Evolutionary conservation across 2,888 invertebrate genomes (phyloP).

Genomic region (Euspilapteryx auroguttella): DNA sequence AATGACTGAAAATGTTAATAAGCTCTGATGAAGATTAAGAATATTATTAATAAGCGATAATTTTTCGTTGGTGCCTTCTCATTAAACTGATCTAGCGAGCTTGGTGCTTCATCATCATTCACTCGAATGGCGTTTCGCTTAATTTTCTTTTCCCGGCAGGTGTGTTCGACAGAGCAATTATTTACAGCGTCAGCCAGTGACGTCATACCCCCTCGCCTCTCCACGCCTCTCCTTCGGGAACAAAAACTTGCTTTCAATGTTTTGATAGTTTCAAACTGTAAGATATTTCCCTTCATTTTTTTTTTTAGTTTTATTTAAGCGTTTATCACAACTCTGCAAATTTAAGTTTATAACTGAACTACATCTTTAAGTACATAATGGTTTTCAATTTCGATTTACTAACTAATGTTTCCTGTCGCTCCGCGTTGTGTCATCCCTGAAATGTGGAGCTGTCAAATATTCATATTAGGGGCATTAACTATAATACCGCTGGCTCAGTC

Average conservation of each 20-base stretch:
- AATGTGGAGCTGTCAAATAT: no score
- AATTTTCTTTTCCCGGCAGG: constrained; percentile 59
- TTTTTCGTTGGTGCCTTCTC: constrained; percentile 35
- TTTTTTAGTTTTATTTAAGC: constrained; percentile 17
- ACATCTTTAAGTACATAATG: no score
- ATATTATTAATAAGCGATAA: constrained; percentile 28
- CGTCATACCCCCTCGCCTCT: constrained; percentile 27
- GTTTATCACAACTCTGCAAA: constrained; percentile 17
- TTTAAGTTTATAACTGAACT: no score
- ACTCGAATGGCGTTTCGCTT: constrained; percentile 61
- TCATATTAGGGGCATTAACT: constrained; percentile 15
- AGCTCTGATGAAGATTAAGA: no score
- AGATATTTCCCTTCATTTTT: constrained; percentile 25
- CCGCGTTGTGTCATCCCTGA: no score
- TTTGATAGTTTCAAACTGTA: constrained; percentile 37
- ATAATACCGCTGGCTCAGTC: constrained; percentile 15
- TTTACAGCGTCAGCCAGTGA: constrained; percentile 51
- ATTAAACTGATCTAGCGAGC: constrained; percentile 51
- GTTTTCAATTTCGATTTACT: no score
- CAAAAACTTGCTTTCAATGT: constrained; percentile 25
- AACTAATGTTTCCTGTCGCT: no score
- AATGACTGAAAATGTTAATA: no score
- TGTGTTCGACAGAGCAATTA: constrained; percentile 62
- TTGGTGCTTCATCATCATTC: constrained; percentile 58
- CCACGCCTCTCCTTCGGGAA: constrained; percentile 11